Evolutionary conservation across 2,113 vertebrate genomes (phyloP).

Genomic region (Paralichthys olivaceus): DNA sequence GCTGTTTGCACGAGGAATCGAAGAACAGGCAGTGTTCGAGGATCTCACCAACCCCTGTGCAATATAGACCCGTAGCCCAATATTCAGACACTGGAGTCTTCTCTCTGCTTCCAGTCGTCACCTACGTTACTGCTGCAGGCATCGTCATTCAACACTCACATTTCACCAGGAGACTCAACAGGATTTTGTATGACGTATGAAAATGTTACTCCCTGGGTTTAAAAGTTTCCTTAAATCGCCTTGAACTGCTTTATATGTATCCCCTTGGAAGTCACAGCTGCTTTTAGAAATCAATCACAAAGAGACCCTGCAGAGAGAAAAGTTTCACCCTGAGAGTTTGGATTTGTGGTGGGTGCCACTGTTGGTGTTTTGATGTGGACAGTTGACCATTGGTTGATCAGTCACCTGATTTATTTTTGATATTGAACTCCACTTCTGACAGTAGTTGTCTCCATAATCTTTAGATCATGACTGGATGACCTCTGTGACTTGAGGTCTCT

Average conservation of each 20-base stretch:
- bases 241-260: not conserved
- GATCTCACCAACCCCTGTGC: slow-evolving; percentile 62
- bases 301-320: not conserved
- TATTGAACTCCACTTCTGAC: not conserved
- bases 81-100: slow-evolving; percentile 35
- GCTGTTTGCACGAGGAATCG: slow-evolving; percentile 94
- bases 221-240: not conserved
- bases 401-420: not conserved
- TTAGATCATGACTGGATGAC: not conserved
- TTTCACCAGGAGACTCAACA: slow-evolving; percentile 12
- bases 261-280: not conserved
- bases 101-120: not conserved
- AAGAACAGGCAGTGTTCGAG: slow-evolving; percentile 81
- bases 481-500: not conserved
- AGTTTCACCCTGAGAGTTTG: not conserved
- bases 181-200: not conserved
- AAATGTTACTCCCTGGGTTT: not conserved
- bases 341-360: not conserved
- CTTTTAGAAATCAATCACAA: not conserved
- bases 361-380: not conserved
- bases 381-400: not conserved
- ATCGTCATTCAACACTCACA: not conserved
- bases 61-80: slow-evolving; percentile 27
- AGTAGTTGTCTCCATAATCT: not conserved
- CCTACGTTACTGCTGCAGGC: not conserved